Evolutionary conservation across 2,113 vertebrate species (phyloP), one percentile per base, ranked within the genome.

Genomic region (Mugil cephalus): DNA sequence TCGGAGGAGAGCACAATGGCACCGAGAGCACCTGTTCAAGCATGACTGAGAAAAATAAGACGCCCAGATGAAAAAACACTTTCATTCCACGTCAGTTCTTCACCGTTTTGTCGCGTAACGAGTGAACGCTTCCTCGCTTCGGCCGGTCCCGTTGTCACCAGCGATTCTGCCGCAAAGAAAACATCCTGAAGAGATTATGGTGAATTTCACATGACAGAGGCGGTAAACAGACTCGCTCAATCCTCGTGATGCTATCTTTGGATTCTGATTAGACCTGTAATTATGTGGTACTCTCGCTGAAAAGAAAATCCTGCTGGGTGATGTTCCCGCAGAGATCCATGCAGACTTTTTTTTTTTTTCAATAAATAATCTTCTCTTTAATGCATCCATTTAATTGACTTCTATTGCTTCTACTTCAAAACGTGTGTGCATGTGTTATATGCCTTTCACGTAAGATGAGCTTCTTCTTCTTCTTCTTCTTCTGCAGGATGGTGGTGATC

Each of bases 221-320:
- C 19, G 12, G 67, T 78, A 77, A 86, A 30, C 24, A 30, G 3
- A 14, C 24, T 19, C 0, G 5, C 17, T 35, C 13, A 38, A 19
- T 63, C 45, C 65, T 50, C 56, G 39, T 56, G 60, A 69, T 84
- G 50, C 77, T 74, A 83, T 84, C 46, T 84, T 77, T 76, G 68
- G 84, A 40, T 69, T 78, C 52, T 68, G 64, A 86, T 87, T 79
- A 81, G 79, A 74, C 76, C 79, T 36, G n/a, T 88, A 82, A 85
- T 86, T 85, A 85, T 59, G 64, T 56, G 70, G 63, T 48, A n/a
- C 45, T 60, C 46, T 68, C 71, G 46, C 60, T 55, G 53, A 77
- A 74, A 65, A 46, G 71, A 77, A 74, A 65, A 46, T 68, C 62
- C 79, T 1, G 24, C 15, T 72, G 54, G 50, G 13, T 61, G 69